These are phyloP conservation scores for Caranx melampygus DNA, from an alignment of 2,113 vertebrate species.

Conservation along the genomic window DNA sequence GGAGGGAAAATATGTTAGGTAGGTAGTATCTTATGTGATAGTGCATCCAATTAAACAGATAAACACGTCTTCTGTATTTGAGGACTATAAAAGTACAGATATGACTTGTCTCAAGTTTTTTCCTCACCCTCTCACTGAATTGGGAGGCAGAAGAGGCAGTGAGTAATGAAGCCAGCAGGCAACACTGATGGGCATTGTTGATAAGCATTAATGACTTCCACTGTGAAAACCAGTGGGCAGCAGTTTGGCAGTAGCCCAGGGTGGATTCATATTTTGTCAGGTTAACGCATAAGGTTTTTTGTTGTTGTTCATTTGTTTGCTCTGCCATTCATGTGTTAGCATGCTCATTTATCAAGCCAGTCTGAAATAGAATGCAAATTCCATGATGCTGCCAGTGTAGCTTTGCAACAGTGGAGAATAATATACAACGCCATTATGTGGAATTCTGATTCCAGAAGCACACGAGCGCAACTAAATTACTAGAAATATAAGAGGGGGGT, in stretches of 20 bases:
- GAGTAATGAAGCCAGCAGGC: slow-evolving; percentile 42
- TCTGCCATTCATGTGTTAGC: slow-evolving; percentile 27
- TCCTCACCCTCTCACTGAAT: neutral
- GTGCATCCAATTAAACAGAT: neutral
- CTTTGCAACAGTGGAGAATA: slow-evolving; percentile 1
- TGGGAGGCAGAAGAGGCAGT: slow-evolving; percentile 6
- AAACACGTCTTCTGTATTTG: slow-evolving; percentile 5
- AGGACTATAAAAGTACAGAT: slow-evolving; percentile 4
- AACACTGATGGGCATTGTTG: slow-evolving; percentile 80
- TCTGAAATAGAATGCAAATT: slow-evolving; percentile 19
- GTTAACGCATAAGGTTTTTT: slow-evolving; percentile 37
- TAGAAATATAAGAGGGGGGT: slow-evolving; percentile 39
- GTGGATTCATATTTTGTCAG: slow-evolving; percentile 43
- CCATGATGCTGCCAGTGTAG: neutral
- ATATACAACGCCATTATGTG: slow-evolving; percentile 2
- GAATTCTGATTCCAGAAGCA: slow-evolving; percentile 32
- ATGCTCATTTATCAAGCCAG: slow-evolving; percentile 34
- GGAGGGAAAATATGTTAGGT: no score
- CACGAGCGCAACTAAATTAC: slow-evolving; percentile 66
- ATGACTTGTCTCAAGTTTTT: neutral
- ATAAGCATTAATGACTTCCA: slow-evolving; percentile 79
- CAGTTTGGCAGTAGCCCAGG: slow-evolving; percentile 33
- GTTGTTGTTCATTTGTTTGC: slow-evolving; percentile 72
- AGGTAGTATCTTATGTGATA: no score
- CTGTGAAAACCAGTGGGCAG: slow-evolving; percentile 60